Percentiles rank a stretch among this genome's conserved stretches.
phyloP scores from a whole-genome alignment of 2,888 invertebrate genomes.

The Trichopoda pennipes region DNA sequence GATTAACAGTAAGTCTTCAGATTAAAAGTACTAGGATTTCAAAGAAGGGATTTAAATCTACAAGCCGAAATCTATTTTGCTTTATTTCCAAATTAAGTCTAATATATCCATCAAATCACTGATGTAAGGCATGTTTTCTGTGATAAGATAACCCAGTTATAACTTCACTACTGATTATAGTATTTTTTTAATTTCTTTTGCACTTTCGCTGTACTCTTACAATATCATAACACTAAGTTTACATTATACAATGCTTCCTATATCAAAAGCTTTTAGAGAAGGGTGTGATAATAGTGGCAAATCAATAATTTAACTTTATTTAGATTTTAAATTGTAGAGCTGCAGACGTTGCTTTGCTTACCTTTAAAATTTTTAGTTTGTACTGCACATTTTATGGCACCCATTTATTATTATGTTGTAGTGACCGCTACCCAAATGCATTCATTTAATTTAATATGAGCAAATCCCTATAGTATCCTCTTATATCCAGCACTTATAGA shows the following conservation, averaged over 20 bases:
- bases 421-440: constrained; percentile 7
- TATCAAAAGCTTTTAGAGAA: background rate
- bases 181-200: constrained; percentile 18
- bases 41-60: too few relatives aligned
- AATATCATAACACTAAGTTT: constrained; percentile 2
- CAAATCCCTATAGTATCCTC: constrained; percentile 12
- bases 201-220: background rate
- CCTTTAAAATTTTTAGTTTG: constrained; percentile 25
- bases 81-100: too few relatives aligned
- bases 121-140: background rate
- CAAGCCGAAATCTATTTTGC: too few relatives aligned
- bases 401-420: constrained; percentile 24
- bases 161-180: background rate
- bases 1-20: too few relatives aligned
- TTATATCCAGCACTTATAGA: constrained; percentile 22
- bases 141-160: background rate
- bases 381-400: constrained; percentile 33
- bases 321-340: constrained; percentile 17
- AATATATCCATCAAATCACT: too few relatives aligned
- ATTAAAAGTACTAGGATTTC: too few relatives aligned
- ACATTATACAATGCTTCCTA: background rate
- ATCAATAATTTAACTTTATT: constrained; percentile 23
- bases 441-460: constrained; percentile 19
- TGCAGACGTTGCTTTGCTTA: constrained; percentile 11
- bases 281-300: constrained; percentile 9